Percentiles rank a stretch among this genome's conserved stretches.
Evolutionary conservation across 2,888 invertebrate genomes (phyloP).

Genomic region (Aleiodes testaceus): DNA sequence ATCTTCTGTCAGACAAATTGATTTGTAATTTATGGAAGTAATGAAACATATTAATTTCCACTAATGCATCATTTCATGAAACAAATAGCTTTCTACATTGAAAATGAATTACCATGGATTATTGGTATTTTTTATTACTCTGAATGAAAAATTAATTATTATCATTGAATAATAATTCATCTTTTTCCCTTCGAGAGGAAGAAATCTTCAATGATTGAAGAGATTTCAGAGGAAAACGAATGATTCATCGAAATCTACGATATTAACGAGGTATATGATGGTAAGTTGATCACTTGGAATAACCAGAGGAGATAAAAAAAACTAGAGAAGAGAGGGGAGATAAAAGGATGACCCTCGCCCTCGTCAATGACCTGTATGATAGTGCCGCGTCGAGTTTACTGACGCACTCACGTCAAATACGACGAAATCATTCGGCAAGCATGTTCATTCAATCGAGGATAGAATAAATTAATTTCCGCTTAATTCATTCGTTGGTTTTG

Average conservation of each 20-base stretch:
- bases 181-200: neutral
- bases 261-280: constrained; percentile 13
- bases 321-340: constrained; percentile 49
- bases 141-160: too few species aligned
- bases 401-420: constrained; percentile 58
- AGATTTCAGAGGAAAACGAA: neutral
- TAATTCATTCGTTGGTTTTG: constrained; percentile 14
- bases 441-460: constrained; percentile 39
- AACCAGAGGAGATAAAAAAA: constrained; percentile 17
- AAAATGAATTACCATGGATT: constrained; percentile 12
- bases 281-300: constrained; percentile 1
- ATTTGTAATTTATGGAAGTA: constrained; percentile 34
- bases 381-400: constrained; percentile 61
- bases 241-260: neutral
- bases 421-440: constrained; percentile 41
- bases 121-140: too few species aligned
- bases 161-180: too few species aligned
- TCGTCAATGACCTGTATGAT: constrained; percentile 66
- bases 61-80: constrained; percentile 18
- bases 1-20: too few species aligned
- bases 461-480: constrained; percentile 43
- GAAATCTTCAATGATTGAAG: neutral
- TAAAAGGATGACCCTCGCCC: constrained; percentile 68
- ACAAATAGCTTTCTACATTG: constrained; percentile 10
- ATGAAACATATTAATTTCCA: constrained; percentile 31